Percentiles rank a stretch among this genome's conserved stretches.
Evolutionary conservation across 1,140 invertebrate genomes (phyloP).

Genomic region (Brachionus asplanchnoidis): DNA sequence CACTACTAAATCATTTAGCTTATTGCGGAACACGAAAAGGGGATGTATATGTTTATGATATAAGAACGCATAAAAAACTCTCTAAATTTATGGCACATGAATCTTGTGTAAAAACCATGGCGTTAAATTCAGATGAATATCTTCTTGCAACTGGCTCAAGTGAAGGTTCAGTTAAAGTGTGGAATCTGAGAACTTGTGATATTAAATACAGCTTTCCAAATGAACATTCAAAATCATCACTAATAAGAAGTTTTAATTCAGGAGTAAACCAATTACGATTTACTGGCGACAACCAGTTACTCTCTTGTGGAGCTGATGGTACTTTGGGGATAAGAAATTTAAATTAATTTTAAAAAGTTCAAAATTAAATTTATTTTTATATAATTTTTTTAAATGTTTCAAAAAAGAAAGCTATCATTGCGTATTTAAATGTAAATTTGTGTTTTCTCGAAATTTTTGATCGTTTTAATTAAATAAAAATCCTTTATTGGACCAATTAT

Average conservation of each 20-base stretch:
- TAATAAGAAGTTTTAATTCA: constrained; percentile 91
- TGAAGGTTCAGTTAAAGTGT: constrained; percentile 98
- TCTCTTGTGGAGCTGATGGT: constrained; percentile 95
- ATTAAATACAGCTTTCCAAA: constrained; percentile 78
- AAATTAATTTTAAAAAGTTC: neutral
- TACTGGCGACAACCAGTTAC: constrained; percentile 76
- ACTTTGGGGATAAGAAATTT: constrained; percentile 83
- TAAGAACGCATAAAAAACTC: constrained; percentile 76
- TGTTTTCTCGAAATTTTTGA: neutral
- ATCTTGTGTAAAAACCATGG: constrained; percentile 84
- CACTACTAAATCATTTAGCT: constrained; percentile 67
- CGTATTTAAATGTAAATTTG: neutral
- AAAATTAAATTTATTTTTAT: neutral
- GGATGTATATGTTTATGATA: constrained; percentile 66
- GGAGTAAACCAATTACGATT: constrained; percentile 91
- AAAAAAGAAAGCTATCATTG: neutral
- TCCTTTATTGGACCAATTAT: neutral
- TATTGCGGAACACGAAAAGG: constrained; percentile 41
- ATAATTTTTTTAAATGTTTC: neutral
- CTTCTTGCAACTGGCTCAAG: constrained; percentile 92
- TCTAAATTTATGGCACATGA: constrained; percentile 88
- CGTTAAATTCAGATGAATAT: constrained; percentile 87
- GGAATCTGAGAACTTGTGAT: constrained; percentile 78
- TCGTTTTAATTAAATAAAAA: neutral
- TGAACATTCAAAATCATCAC: constrained; percentile 69